Evolutionary conservation across 2,888 invertebrate species (phyloP).

Genomic region (Caenorhabditis wallacei): DNA sequence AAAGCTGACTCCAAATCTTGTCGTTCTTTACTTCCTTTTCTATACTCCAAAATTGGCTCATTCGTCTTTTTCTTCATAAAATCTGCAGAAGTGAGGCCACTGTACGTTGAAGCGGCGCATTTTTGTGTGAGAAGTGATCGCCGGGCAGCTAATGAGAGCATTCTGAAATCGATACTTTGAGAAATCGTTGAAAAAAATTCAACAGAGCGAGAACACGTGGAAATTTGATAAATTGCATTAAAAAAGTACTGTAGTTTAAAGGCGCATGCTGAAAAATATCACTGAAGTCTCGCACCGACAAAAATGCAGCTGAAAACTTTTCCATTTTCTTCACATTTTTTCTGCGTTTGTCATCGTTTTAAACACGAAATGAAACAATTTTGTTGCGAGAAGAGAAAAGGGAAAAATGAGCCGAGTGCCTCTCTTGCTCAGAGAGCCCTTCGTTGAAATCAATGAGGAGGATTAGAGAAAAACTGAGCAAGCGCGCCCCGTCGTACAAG

Average conservation of each 20-base stretch:
- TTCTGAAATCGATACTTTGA: conserved; percentile 19
- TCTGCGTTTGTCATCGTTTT: conserved; percentile 3
- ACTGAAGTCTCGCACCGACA: background rate
- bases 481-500: conserved; percentile 36
- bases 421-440: conserved; percentile 11
- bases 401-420: conserved; percentile 45
- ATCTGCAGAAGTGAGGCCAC: conserved; percentile 82
- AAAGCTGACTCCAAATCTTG: conserved; percentile 83
- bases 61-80: conserved; percentile 84
- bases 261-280: conserved; percentile 1
- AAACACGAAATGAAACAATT: conserved; percentile 12
- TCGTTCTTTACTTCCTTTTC: conserved; percentile 91
- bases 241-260: conserved; percentile 30
- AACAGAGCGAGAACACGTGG: background rate
- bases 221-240: background rate
- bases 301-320: background rate
- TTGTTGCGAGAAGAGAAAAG: background rate
- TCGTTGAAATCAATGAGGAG: conserved; percentile 24
- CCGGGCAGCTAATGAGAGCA: conserved; percentile 44
- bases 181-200: background rate
- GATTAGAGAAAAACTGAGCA: conserved; percentile 51
- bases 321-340: conserved; percentile 3
- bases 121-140: conserved; percentile 25
- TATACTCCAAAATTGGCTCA: conserved; percentile 87
- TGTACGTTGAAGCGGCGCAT: conserved; percentile 65